Conservation (phyloP, 2,797 vertebrate species). For the Sciaenops ocellatus region DNA sequence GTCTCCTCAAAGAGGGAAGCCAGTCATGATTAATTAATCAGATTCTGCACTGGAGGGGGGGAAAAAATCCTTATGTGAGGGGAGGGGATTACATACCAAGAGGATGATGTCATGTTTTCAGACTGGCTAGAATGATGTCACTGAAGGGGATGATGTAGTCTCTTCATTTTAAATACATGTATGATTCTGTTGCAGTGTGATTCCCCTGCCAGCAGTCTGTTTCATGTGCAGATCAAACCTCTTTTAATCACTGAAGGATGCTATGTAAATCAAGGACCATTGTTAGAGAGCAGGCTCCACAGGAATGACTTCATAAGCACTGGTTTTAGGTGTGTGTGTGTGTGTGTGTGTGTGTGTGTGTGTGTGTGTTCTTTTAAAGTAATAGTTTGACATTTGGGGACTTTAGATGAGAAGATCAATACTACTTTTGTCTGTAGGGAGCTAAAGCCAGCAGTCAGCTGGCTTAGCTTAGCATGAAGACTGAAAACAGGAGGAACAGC, state of each 20-base stretch:
- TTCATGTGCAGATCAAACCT: slow-evolving; percentile 6
- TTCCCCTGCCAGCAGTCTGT: background rate
- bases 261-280: background rate
- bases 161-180: slow-evolving; percentile 20
- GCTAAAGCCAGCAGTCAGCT: background rate
- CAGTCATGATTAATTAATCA: slow-evolving; percentile 71
- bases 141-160: slow-evolving; percentile 58
- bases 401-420: background rate
- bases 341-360: too few relatives aligned
- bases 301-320: background rate
- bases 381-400: background rate
- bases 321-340: background rate
- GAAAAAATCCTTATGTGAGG: slow-evolving; percentile 15
- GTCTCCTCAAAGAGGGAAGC: slow-evolving; percentile 11
- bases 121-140: slow-evolving; percentile 54
- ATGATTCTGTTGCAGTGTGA: background rate
- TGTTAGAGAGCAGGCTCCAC: background rate
- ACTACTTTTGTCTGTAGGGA: background rate
- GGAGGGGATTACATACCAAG: slow-evolving; percentile 55
- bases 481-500: background rate
- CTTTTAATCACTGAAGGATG: slow-evolving; percentile 3
- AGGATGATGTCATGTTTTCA: slow-evolving; percentile 78
- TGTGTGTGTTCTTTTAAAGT: background rate
- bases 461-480: background rate
- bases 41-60: background rate